A percentile compares a stretch with the other conserved stretches of the same genome.
phyloP scores from a whole-genome alignment of 2,888 invertebrate species.

The Polymixis flavicincta region DNA sequence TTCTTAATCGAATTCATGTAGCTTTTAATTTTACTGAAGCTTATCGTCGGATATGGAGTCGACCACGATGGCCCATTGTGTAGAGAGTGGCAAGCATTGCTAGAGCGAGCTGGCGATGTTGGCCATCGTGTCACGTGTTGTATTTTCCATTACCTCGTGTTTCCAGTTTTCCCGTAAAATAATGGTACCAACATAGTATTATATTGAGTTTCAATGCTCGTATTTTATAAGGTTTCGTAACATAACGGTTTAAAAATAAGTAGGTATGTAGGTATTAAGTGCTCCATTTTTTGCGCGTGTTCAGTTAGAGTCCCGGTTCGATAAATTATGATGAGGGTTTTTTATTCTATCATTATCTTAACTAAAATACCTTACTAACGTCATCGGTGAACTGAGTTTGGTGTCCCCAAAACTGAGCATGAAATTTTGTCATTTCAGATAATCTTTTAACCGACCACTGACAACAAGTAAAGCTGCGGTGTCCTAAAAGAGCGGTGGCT shows the following conservation, averaged over 20 bases:
- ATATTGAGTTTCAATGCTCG: conserved; percentile 22
- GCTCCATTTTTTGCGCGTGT: background rate
- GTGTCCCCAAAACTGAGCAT: background rate
- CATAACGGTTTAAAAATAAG: conserved; percentile 2
- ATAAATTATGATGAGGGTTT: background rate
- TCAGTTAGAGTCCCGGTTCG: conserved; percentile 22
- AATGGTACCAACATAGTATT: background rate
- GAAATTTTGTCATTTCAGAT: background rate
- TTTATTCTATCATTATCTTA: background rate
- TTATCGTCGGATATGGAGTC: background rate
- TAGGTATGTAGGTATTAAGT: background rate
- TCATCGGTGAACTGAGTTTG: conserved; percentile 1
- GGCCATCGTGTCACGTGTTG: conserved; percentile 32
- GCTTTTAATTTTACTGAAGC: background rate
- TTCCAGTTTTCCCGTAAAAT: conserved; percentile 35
- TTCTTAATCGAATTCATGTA: background rate
- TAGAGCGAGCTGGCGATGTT: background rate
- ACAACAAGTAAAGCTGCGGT: background rate
- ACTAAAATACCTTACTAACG: background rate
- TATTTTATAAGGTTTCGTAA: conserved; percentile 18
- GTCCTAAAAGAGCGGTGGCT: background rate
- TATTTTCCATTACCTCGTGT: conserved; percentile 20
- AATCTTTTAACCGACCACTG: background rate
- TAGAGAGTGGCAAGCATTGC: conserved; percentile 8
- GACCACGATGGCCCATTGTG: conserved; percentile 26